Percentiles rank a stretch among this genome's conserved stretches.
phyloP scores from a whole-genome alignment of 2,888 invertebrate genomes.

The Teinopalpus imperialis region DNA sequence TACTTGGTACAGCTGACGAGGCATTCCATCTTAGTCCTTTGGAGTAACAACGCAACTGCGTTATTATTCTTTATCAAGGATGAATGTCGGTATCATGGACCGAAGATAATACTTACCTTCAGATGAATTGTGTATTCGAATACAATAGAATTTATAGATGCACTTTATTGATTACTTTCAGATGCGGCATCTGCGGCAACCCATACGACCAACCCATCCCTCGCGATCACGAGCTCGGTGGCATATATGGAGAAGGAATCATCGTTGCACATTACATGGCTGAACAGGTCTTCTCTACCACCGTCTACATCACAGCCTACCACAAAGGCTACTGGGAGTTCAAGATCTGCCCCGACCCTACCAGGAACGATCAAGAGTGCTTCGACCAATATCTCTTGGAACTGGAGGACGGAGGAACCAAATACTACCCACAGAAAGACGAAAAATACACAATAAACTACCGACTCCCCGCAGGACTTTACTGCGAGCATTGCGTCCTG shows the following conservation, averaged over 20 bases:
- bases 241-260: conserved; percentile 88
- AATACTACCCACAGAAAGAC: conserved; percentile 86
- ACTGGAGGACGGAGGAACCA: conserved; percentile 74
- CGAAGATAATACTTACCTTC: too few species aligned
- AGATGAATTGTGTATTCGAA: too few species aligned
- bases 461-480: conserved; percentile 80
- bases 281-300: conserved; percentile 84
- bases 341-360: conserved; percentile 87
- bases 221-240: conserved; percentile 90
- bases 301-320: conserved; percentile 90
- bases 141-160: too few species aligned
- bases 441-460: conserved; percentile 86
- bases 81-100: too few species aligned
- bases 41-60: too few species aligned
- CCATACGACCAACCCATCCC: conserved; percentile 86
- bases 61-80: too few species aligned
- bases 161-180: too few species aligned
- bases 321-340: conserved; percentile 93
- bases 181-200: conserved; percentile 92
- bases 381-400: conserved; percentile 85
- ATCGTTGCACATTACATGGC: conserved; percentile 87
- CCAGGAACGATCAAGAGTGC: conserved; percentile 86
- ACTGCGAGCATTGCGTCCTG: conserved; percentile 90
- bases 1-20: too few species aligned
- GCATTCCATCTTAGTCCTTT: too few species aligned